Evolutionary conservation across 2,797 vertebrate species (phyloP).

Genomic region (Macropus fuliginosus): DNA sequence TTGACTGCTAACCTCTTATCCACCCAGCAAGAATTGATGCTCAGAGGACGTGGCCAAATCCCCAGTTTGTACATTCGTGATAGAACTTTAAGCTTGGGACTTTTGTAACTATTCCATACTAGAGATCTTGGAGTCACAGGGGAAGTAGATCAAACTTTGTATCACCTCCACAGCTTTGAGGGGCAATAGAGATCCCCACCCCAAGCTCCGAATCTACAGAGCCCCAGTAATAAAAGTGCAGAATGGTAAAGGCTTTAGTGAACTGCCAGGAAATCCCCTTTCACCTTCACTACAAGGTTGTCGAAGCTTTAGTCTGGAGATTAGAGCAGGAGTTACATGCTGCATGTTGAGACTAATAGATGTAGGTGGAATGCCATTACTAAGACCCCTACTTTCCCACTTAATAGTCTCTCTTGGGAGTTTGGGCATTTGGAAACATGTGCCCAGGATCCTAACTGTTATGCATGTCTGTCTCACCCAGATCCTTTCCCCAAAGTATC

Average conservation of each 20-base stretch:
- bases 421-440: background rate
- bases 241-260: background rate
- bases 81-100: fast-evolving
- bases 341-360: background rate
- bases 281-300: background rate
- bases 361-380: background rate
- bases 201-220: background rate
- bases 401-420: background rate
- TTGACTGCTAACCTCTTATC: background rate
- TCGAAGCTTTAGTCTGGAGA: background rate
- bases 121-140: background rate
- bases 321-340: background rate
- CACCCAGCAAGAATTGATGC: background rate
- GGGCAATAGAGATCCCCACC: background rate
- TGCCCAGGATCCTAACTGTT: background rate
- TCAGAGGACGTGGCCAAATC: background rate
- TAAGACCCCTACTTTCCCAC: background rate
- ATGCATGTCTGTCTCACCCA: background rate
- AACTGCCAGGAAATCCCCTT: background rate
- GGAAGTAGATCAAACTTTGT: background rate
- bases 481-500: background rate
- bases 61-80: background rate
- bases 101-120: background rate
- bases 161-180: background rate
- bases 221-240: background rate